Percentiles rank a stretch among this genome's conserved stretches.
Evolutionary conservation across 2,797 vertebrate genomes (phyloP).

Genomic region (Xerus rutilus): DNA sequence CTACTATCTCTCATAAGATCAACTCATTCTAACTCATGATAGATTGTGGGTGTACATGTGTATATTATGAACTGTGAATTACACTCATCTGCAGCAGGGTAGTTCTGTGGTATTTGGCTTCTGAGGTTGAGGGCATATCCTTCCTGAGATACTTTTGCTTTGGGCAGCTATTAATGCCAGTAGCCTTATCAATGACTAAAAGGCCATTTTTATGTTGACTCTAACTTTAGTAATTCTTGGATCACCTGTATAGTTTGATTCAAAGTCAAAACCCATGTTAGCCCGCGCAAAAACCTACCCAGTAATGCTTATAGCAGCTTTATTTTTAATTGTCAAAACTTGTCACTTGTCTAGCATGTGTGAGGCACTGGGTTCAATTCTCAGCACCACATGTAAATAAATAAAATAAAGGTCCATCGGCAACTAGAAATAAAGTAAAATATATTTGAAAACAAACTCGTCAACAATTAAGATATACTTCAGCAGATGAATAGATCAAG

Average conservation of each 20-base stretch:
- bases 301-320: background rate
- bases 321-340: background rate
- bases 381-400: too few species aligned
- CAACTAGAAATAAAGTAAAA: too few species aligned
- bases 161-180: background rate
- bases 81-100: background rate
- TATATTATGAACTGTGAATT: background rate
- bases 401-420: too few species aligned
- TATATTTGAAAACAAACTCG: too few species aligned
- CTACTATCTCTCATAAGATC: background rate
- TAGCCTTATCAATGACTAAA: background rate
- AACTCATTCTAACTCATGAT: background rate
- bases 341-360: background rate
- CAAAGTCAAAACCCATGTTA: background rate
- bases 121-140: background rate
- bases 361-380: too few species aligned
- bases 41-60: background rate
- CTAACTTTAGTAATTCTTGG: background rate
- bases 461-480: background rate
- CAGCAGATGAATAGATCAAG: background rate
- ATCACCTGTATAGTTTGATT: background rate
- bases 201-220: constrained; percentile 8
- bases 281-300: background rate
- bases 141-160: background rate
- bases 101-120: background rate